Evolutionary conservation across 2,888 invertebrate species (phyloP).

Genomic region (Polymixis lichenea): DNA sequence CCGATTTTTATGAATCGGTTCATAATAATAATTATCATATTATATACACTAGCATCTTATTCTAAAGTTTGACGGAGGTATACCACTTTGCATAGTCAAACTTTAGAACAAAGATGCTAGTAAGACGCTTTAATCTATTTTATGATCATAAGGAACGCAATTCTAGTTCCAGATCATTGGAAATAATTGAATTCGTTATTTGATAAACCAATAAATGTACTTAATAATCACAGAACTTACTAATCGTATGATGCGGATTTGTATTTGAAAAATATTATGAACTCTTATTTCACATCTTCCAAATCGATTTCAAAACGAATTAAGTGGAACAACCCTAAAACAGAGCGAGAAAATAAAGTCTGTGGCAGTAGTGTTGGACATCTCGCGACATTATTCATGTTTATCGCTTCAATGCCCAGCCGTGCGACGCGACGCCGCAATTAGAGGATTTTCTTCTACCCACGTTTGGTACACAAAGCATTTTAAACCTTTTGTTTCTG

Average conservation of each 20-base stretch:
- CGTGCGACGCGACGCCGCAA: slow-evolving; percentile 84
- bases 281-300: not conserved
- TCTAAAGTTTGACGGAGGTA: too few relatives aligned
- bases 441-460: slow-evolving; percentile 82
- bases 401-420: slow-evolving; percentile 80
- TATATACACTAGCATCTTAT: too few relatives aligned
- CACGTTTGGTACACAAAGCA: slow-evolving; percentile 73
- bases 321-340: slow-evolving; percentile 45
- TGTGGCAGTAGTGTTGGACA: slow-evolving; percentile 81
- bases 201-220: not conserved
- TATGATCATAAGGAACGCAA: too few relatives aligned
- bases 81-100: too few relatives aligned
- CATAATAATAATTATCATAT: not conserved
- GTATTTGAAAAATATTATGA: not conserved
- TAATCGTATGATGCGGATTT: not conserved
- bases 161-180: not conserved
- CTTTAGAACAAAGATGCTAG: too few relatives aligned
- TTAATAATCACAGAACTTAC: not conserved
- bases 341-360: slow-evolving; percentile 85
- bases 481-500: slow-evolving; percentile 67
- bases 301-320: slow-evolving; percentile 50
- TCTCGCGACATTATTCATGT: slow-evolving; percentile 88
- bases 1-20: slow-evolving; percentile 11
- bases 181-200: not conserved
- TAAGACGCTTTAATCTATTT: not conserved